Evolutionary conservation across 2,113 vertebrate genomes (phyloP), one percentile per base, ranked within the genome.

Genomic region (Cyanistes caeruleus): DNA sequence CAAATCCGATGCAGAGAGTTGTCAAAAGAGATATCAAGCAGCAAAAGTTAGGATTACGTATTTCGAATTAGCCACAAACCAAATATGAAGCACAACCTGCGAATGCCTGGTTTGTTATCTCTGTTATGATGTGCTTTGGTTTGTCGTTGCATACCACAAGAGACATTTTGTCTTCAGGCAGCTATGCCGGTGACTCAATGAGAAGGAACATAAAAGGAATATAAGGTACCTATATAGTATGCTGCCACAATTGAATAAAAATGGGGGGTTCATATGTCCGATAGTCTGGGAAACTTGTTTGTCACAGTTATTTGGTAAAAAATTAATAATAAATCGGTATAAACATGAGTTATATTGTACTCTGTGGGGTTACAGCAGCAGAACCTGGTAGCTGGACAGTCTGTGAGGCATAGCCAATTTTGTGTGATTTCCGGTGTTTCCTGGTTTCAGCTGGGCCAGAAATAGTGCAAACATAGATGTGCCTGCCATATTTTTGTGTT

Each of bases 401-500:
- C 52, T 60, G 37, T 69, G 43, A 77, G 84, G 56, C 68, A 94
- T 64, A 92, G 75, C 72, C 77, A 39, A 12, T 80, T 95, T 95
- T 97, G 68, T 88, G 87, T 78, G 64, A 59, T 86, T 81, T 96
- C 87, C 82, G 88, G 46, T 59, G 48, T 68, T 87, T 90, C 48
- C 60, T 74, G 19, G 30, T 90, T 90, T 91, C 52, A 88, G 10
- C 83, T 80, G 56, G 78, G 75, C 85, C 92, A 96, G 83, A 88
- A 96, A 48, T 33, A 90, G 79, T 84, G 95, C 95, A 94, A 96
- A 92, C 56, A 78, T 20, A 33, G 51, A 80, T 60, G 73, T 88
- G 76, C 43, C 56, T 96, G 93, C 95, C 84, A 67, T 91, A 73
- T 77, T 94, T 95, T 94, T 93, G 64, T 94, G 31, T 75, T 94